Conservation (phyloP, 2,113 vertebrate genomes). For the Lipophrys pholis region DNA sequence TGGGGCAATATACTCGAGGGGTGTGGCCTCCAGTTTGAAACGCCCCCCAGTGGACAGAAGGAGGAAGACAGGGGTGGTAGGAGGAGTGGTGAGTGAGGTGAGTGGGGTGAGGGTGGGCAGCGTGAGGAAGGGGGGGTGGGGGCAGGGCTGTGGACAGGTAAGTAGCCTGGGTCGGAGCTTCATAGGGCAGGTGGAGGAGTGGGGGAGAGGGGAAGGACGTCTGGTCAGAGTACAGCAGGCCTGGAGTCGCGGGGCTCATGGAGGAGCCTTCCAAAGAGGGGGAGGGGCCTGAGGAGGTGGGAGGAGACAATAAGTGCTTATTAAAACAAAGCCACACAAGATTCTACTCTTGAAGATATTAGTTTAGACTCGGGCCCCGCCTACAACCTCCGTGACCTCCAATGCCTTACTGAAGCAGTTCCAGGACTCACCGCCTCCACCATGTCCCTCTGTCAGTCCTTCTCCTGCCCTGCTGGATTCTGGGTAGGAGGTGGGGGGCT, state of each 20-base stretch:
- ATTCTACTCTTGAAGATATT: too few species aligned
- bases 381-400: too few species aligned
- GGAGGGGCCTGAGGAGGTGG: slow-evolving; percentile 77
- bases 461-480: slow-evolving; percentile 78
- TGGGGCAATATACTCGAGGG: slow-evolving; percentile 84
- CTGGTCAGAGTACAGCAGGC: slow-evolving; percentile 84
- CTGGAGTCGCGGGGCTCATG: slow-evolving; percentile 72
- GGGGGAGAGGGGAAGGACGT: slow-evolving; percentile 67
- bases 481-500: slow-evolving; percentile 70
- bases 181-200: slow-evolving; percentile 82
- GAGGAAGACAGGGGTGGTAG: slow-evolving; percentile 86
- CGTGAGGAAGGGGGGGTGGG: slow-evolving; percentile 1
- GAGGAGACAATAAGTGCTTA: slow-evolving; percentile 1
- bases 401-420: background rate
- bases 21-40: slow-evolving; percentile 60
- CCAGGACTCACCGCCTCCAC: slow-evolving; percentile 34
- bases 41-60: slow-evolving; percentile 79
- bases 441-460: slow-evolving; percentile 77
- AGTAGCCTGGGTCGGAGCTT: slow-evolving; percentile 76
- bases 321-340: too few species aligned
- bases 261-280: slow-evolving; percentile 80
- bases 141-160: slow-evolving; percentile 81
- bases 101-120: slow-evolving; percentile 34
- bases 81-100: slow-evolving; percentile 69
- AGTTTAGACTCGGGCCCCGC: too few species aligned